Conservation (phyloP, 1,140 invertebrate species). For the Aphaenogaster rudis region DNA sequence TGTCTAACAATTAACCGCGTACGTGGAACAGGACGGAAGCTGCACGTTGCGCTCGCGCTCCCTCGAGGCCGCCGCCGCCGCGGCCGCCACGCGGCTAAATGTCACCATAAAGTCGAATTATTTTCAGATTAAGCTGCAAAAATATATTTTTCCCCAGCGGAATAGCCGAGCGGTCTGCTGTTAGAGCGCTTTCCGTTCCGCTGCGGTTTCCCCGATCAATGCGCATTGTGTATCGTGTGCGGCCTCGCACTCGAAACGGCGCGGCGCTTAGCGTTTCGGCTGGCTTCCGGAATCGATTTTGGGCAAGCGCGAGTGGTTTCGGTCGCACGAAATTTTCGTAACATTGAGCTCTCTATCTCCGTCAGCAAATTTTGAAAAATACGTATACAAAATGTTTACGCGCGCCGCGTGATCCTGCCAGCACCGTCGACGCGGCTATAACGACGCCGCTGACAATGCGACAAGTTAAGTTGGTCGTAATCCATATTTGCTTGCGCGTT, state of each 20-base stretch:
- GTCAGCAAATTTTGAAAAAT: slow-evolving; percentile 27
- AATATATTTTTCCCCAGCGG: slow-evolving; percentile 66
- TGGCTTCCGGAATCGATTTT: slow-evolving; percentile 47
- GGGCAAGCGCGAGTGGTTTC: slow-evolving; percentile 33
- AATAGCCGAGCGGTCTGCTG: slow-evolving; percentile 10
- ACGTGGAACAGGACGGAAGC: slow-evolving; percentile 58
- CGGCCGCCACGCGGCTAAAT: slow-evolving; percentile 63
- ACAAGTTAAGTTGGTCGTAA: slow-evolving; percentile 6
- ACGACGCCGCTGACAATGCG: no score
- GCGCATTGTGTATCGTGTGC: slow-evolving; percentile 15
- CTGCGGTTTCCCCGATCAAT: slow-evolving; percentile 38
- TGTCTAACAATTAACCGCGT: slow-evolving; percentile 76
- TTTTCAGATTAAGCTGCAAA: slow-evolving; percentile 72
- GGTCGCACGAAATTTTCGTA: slow-evolving; percentile 16
- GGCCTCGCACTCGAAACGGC: slow-evolving; percentile 38
- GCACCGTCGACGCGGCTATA: not conserved
- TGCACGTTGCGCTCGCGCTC: slow-evolving; percentile 21
- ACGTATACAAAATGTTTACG: not conserved
- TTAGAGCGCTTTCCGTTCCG: slow-evolving; percentile 18
- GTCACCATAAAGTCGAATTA: slow-evolving; percentile 78
- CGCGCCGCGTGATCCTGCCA: not conserved
- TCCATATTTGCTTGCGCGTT: slow-evolving; percentile 10
- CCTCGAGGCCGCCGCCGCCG: slow-evolving; percentile 48
- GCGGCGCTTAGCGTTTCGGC: slow-evolving; percentile 41
- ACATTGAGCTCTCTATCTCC: not conserved